Conservation (phyloP, 1,140 invertebrate genomes). For the Drosophila orosa region DNA sequence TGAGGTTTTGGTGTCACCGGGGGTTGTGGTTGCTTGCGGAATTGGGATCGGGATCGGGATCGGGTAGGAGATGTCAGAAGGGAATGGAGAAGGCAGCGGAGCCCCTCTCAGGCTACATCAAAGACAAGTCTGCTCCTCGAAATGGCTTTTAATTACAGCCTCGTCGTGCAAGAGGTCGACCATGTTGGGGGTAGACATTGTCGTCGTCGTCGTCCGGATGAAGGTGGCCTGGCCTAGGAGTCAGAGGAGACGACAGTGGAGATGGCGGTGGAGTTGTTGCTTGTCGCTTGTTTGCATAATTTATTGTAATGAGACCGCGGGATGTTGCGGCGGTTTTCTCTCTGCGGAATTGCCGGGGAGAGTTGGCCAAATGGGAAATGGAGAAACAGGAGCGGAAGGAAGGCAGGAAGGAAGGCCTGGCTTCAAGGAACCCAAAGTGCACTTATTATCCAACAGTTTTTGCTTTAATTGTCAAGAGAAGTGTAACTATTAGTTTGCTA, state of each 20-base stretch:
- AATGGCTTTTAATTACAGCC: conserved; percentile 74
- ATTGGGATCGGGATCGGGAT: conserved; percentile 6
- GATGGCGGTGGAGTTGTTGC: conserved; percentile 29
- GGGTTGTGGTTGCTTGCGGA: conserved; percentile 35
- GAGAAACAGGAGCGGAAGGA: conserved; percentile 12
- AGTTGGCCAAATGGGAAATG: conserved; percentile 1
- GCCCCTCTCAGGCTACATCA: conserved; percentile 46
- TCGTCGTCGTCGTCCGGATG: conserved; percentile 28
- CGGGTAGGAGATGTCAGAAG: conserved; percentile 2
- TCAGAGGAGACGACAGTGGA: conserved; percentile 3
- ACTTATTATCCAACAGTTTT: conserved; percentile 20
- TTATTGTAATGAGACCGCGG: conserved; percentile 75
- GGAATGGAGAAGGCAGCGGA: conserved; percentile 5
- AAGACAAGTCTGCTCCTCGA: conserved; percentile 59
- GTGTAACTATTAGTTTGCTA: not conserved
- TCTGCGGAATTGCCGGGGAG: conserved; percentile 9
- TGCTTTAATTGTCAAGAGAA: conserved; percentile 12
- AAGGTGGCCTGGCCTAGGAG: conserved; percentile 2
- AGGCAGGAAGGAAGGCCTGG: conserved; percentile 2
- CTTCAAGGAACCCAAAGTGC: conserved; percentile 21
- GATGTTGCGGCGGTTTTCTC: conserved; percentile 34
- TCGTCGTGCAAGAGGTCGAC: conserved; percentile 43
- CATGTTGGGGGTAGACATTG: conserved; percentile 39
- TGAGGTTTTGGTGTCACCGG: conserved; percentile 26
- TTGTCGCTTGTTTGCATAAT: conserved; percentile 66